Evolutionary conservation across 2,888 invertebrate genomes (phyloP).

Genomic region (Nymphalis polychloros): DNA sequence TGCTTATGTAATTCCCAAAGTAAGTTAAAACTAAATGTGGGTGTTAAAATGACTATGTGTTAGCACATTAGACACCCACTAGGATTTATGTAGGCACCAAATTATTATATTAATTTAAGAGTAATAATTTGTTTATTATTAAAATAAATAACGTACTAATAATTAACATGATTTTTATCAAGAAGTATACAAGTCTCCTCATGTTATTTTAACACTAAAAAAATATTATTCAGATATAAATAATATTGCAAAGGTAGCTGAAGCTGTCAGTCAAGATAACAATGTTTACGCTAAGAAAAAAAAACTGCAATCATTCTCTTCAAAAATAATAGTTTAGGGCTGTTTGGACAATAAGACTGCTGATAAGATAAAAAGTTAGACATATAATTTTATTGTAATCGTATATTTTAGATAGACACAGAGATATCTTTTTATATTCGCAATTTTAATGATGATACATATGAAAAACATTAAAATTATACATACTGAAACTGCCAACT

Average conservation of each 20-base stretch:
- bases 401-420: no score
- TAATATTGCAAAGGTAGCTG: background rate
- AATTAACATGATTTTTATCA: background rate
- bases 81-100: background rate
- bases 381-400: background rate
- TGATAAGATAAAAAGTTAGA: slow-evolving; percentile 43
- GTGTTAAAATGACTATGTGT: background rate
- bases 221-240: background rate
- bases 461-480: slow-evolving; percentile 44
- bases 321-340: background rate
- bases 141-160: no score
- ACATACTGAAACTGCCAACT: slow-evolving; percentile 91
- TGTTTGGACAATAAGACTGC: slow-evolving; percentile 37
- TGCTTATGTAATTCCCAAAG: background rate
- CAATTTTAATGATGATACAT: background rate
- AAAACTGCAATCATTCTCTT: background rate
- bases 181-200: background rate
- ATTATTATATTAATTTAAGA: no score
- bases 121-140: no score
- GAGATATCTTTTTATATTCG: background rate
- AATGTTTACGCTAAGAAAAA: background rate
- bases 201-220: background rate
- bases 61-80: background rate
- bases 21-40: background rate
- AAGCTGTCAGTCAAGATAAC: background rate